Evolutionary conservation across 2,797 vertebrate genomes (phyloP).

Genomic region (Silurus lanzhouensis): DNA sequence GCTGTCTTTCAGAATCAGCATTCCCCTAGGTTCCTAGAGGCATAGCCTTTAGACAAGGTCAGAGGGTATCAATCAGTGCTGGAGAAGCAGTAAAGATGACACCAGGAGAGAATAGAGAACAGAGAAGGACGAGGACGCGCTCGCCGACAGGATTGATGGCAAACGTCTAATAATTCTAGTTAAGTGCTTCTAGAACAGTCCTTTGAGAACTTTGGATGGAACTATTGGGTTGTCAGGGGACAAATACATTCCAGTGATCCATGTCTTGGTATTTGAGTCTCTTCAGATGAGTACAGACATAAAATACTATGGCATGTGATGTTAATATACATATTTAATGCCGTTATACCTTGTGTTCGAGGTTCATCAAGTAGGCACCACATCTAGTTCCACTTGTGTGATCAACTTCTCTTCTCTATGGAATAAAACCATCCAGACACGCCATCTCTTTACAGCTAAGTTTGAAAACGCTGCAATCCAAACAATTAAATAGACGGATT

Average conservation of each 20-base stretch:
- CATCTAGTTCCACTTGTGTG: background rate
- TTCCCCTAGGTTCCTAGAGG: constrained; percentile 52
- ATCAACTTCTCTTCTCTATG: background rate
- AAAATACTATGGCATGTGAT: background rate
- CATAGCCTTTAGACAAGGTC: constrained; percentile 59
- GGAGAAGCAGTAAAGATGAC: constrained; percentile 32
- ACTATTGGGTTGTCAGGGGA: background rate
- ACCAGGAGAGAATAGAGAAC: background rate
- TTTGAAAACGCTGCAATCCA: background rate
- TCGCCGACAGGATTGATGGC: background rate
- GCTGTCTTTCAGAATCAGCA: constrained; percentile 64
- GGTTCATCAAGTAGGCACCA: background rate
- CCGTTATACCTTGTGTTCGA: background rate
- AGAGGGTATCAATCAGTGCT: constrained; percentile 47
- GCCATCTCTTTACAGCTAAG: background rate
- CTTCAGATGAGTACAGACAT: background rate
- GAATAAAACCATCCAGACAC: background rate
- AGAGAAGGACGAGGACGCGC: constrained; percentile 5
- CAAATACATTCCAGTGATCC: background rate
- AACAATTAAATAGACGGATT: background rate
- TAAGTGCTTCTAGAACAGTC: constrained; percentile 9
- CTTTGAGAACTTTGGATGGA: background rate
- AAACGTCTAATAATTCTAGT: constrained; percentile 34
- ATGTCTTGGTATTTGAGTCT: background rate
- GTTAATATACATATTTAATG: background rate